Evolutionary conservation across 2,797 vertebrate genomes (phyloP).

Genomic region (Muraenolepis orangiensis): DNA sequence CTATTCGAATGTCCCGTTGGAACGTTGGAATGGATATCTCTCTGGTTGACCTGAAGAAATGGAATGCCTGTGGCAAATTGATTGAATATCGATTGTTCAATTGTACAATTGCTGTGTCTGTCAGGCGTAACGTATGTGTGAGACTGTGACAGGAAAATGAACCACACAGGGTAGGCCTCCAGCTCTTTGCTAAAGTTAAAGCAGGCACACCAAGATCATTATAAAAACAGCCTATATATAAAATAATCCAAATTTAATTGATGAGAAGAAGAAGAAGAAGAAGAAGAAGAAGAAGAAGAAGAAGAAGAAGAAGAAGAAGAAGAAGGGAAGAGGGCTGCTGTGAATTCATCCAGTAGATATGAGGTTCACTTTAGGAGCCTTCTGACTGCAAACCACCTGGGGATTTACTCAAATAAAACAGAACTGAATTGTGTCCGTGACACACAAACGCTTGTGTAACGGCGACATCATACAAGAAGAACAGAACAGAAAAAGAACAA

Average conservation of each 20-base stretch:
- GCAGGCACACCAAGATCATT: too few relatives aligned
- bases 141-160: background rate
- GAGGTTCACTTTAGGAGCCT: conserved; percentile 49
- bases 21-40: too few relatives aligned
- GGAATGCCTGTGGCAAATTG: too few relatives aligned
- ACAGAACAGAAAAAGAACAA: conserved; percentile 26
- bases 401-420: conserved; percentile 63
- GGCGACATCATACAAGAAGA: conserved; percentile 61
- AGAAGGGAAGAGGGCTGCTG: too few relatives aligned
- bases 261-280: background rate
- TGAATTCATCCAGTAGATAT: too few relatives aligned
- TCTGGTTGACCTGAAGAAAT: too few relatives aligned
- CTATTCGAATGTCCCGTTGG: too few relatives aligned
- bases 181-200: too few relatives aligned
- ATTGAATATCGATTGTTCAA: background rate
- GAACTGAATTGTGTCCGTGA: conserved; percentile 63
- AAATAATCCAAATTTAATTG: background rate
- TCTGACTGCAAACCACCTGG: conserved; percentile 57
- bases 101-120: background rate
- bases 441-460: conserved; percentile 38
- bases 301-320: background rate
- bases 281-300: background rate
- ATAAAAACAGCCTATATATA: background rate
- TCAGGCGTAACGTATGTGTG: background rate
- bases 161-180: background rate